Evolutionary conservation across 1,140 invertebrate species (phyloP), one percentile per base, ranked within the genome.

Genomic region (Ruditapes philippinarum): DNA sequence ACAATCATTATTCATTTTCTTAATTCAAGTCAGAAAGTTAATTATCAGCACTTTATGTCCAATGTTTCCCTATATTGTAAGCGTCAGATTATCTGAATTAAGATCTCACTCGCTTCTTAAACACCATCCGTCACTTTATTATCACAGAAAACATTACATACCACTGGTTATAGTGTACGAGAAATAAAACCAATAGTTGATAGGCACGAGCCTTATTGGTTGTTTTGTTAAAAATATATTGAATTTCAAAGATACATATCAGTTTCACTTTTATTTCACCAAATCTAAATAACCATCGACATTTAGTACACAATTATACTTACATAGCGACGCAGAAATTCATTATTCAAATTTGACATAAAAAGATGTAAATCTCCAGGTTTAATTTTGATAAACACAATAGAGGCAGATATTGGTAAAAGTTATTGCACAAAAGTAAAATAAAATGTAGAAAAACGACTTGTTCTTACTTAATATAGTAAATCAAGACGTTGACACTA

Each of bases 261-360:
- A 70, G 65, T 70, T 70, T 70, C 65, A 70, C 65, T 70, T 70
- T 36, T 70, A 70, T 38, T 38, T 38, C 36, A 33, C 65, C 65
- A 70, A 31, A 70, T 70, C 33, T 1, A 70, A 33, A 70, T 70
- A 70, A 70, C 22, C 65, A 40, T 40, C 65, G 36, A 4, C 33
- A 70, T 70, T 70, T 70, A 70, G 22, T 5, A 28, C 65, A 70
- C 36, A 38, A 38, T 38, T 70, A n/a, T n/a, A 28, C 65, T 22
- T 40, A 17, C 65, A 38, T 70, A 70, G 36, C 65, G 31, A 70
- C 65, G 38, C 28, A 70, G 36, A 70, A 70, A 70, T 70, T 70
- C 36, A 70, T 70, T 70, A 70, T 38, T 70, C 36, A 36, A 70
- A 70, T 36, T 40, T 70, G 65, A 70, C 65, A 28, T 70, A 40